Percentiles rank a stretch among this genome's conserved stretches.
phyloP scores from a whole-genome alignment of 2,888 invertebrate genomes.

The Metacarcinus magister region DNA sequence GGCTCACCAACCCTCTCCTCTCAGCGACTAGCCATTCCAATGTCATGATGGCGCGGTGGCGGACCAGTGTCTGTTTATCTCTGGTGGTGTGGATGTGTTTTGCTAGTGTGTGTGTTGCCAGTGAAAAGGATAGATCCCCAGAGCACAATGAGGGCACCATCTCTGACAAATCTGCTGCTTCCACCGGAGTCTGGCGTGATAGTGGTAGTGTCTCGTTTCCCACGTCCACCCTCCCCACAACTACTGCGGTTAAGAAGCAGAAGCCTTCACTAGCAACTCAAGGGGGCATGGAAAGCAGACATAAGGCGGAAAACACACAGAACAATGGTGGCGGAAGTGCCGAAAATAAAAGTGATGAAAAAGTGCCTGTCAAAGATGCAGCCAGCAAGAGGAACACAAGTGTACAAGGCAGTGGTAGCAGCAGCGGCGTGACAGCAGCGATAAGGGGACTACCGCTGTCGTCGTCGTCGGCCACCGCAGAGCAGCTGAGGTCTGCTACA shows the following conservation, averaged over 20 bases:
- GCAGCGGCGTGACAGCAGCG: background rate
- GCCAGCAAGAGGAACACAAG: conserved; percentile 65
- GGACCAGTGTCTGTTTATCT: background rate
- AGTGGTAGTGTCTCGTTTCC: background rate
- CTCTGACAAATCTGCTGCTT: background rate
- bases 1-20: conserved; percentile 53
- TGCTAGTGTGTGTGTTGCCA: conserved; percentile 59
- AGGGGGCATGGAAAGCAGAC: background rate
- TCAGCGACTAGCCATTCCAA: background rate
- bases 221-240: background rate
- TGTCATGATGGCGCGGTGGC: conserved; percentile 74
- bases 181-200: background rate
- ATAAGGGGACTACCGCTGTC: background rate
- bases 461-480: conserved; percentile 17
- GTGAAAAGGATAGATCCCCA: background rate
- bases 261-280: background rate
- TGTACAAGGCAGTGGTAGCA: background rate
- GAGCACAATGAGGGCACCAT: background rate
- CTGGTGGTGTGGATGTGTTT: conserved; percentile 66
- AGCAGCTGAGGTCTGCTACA: conserved; percentile 52
- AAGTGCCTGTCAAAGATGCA: background rate
- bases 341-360: background rate
- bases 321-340: background rate
- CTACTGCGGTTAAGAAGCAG: background rate
- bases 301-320: background rate